These are phyloP conservation scores for Hirudinaria manillensis DNA, from an alignment of 2,888 invertebrate genomes.

Conservation along the genomic window DNA sequence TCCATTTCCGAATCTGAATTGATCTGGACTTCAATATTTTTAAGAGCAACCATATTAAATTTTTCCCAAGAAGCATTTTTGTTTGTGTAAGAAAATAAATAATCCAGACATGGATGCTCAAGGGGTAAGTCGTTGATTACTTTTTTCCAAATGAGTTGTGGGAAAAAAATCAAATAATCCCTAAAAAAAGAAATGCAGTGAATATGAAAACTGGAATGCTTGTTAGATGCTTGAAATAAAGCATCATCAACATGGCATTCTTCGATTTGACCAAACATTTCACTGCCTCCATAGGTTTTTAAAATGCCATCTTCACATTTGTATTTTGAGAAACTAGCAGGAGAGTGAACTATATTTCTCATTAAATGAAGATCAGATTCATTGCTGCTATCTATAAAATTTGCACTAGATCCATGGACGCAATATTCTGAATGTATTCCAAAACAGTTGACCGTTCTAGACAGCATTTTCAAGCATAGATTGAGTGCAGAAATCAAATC, in stretches of 20 bases:
- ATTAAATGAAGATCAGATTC: too few species aligned
- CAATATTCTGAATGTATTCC: background rate
- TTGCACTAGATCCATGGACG: too few species aligned
- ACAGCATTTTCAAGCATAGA: constrained; percentile 68
- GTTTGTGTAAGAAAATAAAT: constrained; percentile 9
- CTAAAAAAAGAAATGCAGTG: background rate
- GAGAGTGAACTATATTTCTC: background rate
- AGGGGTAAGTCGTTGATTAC: background rate
- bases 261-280: background rate
- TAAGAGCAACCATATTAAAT: background rate
- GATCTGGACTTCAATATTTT: background rate
- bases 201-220: too few species aligned
- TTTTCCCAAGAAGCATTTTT: constrained; percentile 16
- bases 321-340: background rate
- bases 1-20: background rate
- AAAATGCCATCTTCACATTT: too few species aligned
- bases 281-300: background rate
- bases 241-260: background rate
- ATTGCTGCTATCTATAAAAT: too few species aligned
- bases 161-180: constrained; percentile 2
- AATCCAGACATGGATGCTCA: constrained; percentile 10
- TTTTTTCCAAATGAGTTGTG: background rate
- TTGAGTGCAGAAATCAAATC: constrained; percentile 65
- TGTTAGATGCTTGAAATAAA: background rate
- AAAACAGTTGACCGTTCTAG: constrained; percentile 43